Percentiles rank a stretch among this genome's conserved stretches.
phyloP scores from a whole-genome alignment of 2,113 vertebrate genomes.

The Brevimyrus niger region DNA sequence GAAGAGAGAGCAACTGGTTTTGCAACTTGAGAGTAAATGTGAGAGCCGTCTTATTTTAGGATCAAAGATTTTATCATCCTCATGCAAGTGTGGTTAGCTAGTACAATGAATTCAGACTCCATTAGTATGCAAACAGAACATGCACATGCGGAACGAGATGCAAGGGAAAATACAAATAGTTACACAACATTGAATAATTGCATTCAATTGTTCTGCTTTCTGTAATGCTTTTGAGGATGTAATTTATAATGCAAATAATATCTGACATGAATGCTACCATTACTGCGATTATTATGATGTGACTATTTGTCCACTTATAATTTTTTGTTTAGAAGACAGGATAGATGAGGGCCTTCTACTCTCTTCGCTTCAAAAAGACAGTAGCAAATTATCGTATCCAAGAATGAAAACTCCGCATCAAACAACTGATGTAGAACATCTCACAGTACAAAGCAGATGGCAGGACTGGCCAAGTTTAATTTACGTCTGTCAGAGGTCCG shows the following conservation, averaged over 20 bases:
- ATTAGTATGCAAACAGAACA: not conserved
- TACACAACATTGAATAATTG: not conserved
- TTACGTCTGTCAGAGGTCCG: not conserved
- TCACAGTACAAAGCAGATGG: not conserved
- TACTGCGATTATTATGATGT: not conserved
- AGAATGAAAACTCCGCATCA: not conserved
- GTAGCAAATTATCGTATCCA: not conserved
- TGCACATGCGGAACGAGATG: not conserved
- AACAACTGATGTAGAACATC: not conserved
- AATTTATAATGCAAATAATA: not conserved
- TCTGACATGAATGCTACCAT: not conserved
- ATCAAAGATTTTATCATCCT: not conserved
- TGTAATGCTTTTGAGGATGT: not conserved
- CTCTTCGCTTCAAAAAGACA: not conserved
- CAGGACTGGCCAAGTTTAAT: not conserved
- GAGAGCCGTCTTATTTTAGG: not conserved
- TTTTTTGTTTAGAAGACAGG: not conserved
- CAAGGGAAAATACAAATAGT: not conserved
- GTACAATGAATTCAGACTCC: not conserved
- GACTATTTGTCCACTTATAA: not conserved
- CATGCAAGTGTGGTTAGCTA: not conserved
- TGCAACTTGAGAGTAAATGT: not conserved
- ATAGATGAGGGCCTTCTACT: not conserved
- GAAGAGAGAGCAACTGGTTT: not conserved
- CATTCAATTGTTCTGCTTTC: not conserved